Base-by-base conservation (phyloP, 2,797 vertebrate genomes). In the Karalla daura region DNA sequence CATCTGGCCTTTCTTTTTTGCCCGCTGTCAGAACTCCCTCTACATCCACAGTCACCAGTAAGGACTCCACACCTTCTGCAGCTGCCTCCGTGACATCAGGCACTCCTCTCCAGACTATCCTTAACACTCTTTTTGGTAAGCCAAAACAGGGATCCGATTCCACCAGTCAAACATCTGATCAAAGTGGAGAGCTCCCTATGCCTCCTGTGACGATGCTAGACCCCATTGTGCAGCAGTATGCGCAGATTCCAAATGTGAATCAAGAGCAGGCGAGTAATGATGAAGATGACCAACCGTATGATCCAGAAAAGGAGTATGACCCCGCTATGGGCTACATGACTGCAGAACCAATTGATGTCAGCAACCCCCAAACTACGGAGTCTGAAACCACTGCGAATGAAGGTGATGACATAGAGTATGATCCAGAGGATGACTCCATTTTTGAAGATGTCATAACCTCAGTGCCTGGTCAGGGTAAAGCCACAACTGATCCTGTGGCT, bases 401-500 rank as follows among this genome's bases (percentile, higher is more conserved):
- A 68, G 92, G 92, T 18, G 97, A 99, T 74, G 97, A 99, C 73
- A 95, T 98, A 54, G 98, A 97, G 0, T 99, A 99, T 0, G 98
- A 99, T 78, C 98, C 97, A 2, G 98, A 99, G 73, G 98, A 99
- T 58, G 97, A 99, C 88, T 96, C 97, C 0, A 96, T 99, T 63
- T 89, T 99, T 78, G 97, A 99, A 45, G 96, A 98, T 53, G 96
- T 97, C 35, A 96, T 95, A 18, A 73, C 95, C 14, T 87, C 92
- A 36, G 92, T 92, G 41, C 92, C 95, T 39, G 90, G 85, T 76
- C 93, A 94, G 9, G 44, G 58, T 15, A 95, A 93, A 62, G 76
- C 64, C 54, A 33, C 84, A 0, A 51, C 77, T 21, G 56, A 88
- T 1, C 5, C 88, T 7, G 54, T 92, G 60, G 70, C 88, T 1